These are phyloP conservation scores for Thamnophis sirtalis DNA, from an alignment of 2,113 vertebrate genomes.

Conservation along the genomic window DNA sequence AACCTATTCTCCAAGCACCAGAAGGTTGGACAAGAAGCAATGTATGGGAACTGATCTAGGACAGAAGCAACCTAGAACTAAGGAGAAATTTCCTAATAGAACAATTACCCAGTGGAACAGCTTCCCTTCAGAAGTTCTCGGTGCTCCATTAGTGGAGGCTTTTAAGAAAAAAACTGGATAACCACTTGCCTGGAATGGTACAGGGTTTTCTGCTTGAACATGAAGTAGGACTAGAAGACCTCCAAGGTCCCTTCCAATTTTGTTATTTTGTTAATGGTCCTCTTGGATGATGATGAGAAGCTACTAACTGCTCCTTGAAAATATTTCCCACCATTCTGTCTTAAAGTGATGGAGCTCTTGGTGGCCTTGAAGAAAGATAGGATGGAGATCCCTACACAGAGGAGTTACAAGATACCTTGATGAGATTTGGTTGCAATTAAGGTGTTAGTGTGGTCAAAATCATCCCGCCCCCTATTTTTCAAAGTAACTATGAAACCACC, in stretches of 20 bases:
- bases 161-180: neutral
- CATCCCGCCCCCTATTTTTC: neutral
- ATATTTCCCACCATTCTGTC: slow-evolving; percentile 36
- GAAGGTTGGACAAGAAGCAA: neutral
- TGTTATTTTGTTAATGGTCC: slow-evolving; percentile 13
- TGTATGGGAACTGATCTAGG: neutral
- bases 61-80: neutral
- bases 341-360: slow-evolving; percentile 15
- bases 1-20: neutral
- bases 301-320: slow-evolving; percentile 58
- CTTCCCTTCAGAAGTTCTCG: neutral
- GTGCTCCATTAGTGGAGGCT: neutral
- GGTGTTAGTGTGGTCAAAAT: slow-evolving; percentile 50
- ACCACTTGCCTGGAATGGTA: neutral
- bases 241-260: neutral
- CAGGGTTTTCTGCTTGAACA: neutral
- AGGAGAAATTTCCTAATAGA: neutral
- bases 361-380: neutral
- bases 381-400: slow-evolving; percentile 28
- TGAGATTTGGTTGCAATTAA: slow-evolving; percentile 68
- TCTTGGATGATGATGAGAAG: slow-evolving; percentile 52
- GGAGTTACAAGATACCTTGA: slow-evolving; percentile 55
- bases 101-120: neutral
- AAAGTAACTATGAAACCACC: slow-evolving; percentile 34
- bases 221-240: neutral